Conservation (phyloP, 2,797 vertebrate genomes). For the Argyrosomus regius region DNA sequence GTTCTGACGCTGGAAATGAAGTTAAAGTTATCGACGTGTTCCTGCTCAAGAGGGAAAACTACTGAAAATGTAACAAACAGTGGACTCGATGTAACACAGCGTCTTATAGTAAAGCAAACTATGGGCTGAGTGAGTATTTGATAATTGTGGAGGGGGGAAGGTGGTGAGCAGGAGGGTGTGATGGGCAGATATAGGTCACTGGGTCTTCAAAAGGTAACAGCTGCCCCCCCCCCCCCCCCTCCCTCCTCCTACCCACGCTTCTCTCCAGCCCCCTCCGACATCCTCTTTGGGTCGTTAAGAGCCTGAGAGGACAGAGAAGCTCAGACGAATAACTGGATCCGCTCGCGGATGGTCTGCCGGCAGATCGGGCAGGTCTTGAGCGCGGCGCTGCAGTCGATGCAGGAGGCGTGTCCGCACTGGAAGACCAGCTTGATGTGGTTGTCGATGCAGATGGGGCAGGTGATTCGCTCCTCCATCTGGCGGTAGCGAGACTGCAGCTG, state of each 20-base stretch:
- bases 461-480: conserved; percentile 99
- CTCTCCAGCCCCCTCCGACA: conserved; percentile 1
- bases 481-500: conserved; percentile 97
- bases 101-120: conserved; percentile 42
- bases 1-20: conserved; percentile 16
- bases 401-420: conserved; percentile 98
- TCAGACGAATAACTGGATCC: conserved; percentile 96
- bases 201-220: conserved; percentile 31
- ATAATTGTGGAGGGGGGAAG: not conserved
- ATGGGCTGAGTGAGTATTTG: conserved; percentile 20
- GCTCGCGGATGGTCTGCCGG: conserved; percentile 95
- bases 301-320: conserved; percentile 29
- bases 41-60: conserved; percentile 39
- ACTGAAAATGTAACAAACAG: conserved; percentile 54
- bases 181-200: conserved; percentile 42
- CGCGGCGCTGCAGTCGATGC: conserved; percentile 93
- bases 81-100: conserved; percentile 45
- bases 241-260: not conserved
- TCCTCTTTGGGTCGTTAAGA: conserved; percentile 37
- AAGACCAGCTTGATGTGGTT: conserved; percentile 99
- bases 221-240: conserved; percentile 21
- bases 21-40: conserved; percentile 21
- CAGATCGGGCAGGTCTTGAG: conserved; percentile 97
- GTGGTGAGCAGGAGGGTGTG: conserved; percentile 29
- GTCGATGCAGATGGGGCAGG: conserved; percentile 98